Conservation (phyloP, 2,113 vertebrate genomes). For the Camelus bactrianus region DNA sequence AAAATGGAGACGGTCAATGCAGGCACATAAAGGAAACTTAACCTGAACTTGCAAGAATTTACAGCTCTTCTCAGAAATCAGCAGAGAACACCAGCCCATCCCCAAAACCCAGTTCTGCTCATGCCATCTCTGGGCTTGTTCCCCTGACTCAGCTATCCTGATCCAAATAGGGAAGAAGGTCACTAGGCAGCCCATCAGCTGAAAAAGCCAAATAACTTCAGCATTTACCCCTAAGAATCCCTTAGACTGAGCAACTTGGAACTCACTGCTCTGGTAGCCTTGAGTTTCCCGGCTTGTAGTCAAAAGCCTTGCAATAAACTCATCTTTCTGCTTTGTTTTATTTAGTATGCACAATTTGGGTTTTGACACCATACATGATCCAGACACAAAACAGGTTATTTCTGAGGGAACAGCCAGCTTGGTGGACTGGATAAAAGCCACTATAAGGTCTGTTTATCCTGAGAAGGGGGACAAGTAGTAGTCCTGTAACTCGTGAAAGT, state of each 20-base stretch:
- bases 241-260: not conserved
- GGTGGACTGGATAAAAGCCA: not conserved
- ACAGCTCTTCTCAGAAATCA: not conserved
- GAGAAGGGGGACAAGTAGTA: not conserved
- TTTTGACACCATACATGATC: not conserved
- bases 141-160: not conserved
- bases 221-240: not conserved
- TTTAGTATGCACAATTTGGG: not conserved
- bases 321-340: not conserved
- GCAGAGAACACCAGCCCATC: not conserved
- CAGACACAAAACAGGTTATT: not conserved
- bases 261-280: not conserved
- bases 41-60: not conserved
- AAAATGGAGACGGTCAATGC: not conserved
- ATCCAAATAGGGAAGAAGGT: not conserved
- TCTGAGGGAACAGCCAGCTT: not conserved
- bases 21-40: not conserved
- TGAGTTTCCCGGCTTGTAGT: not conserved
- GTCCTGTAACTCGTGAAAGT: no score
- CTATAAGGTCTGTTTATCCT: not conserved
- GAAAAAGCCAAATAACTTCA: not conserved
- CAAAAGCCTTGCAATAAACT: not conserved
- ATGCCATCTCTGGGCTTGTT: not conserved
- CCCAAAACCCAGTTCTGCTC: not conserved
- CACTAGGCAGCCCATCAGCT: not conserved